phyloP scores from a whole-genome alignment of 2,797 vertebrate genomes.

The Falco cherrug region DNA sequence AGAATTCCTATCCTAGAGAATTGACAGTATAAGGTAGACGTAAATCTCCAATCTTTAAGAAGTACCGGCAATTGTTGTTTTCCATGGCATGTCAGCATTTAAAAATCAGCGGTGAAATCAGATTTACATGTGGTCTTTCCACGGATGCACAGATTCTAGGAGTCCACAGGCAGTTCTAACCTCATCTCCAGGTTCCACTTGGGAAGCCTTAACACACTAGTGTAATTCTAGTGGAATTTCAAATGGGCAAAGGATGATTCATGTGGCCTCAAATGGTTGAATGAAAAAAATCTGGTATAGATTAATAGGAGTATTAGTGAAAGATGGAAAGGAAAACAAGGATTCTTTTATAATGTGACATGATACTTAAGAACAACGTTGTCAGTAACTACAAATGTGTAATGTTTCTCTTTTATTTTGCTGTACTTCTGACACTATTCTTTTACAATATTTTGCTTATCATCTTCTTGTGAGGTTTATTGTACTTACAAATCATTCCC shows the following conservation, averaged over 20 bases:
- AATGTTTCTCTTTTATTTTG: constrained; percentile 44
- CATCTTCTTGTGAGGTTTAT: constrained; percentile 54
- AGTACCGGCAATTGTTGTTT: neutral
- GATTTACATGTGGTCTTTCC: neutral
- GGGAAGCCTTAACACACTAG: neutral
- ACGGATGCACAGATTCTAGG: neutral
- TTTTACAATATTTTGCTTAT: constrained; percentile 43
- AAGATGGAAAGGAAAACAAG: constrained; percentile 51
- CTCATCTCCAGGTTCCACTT: neutral
- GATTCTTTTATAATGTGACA: constrained; percentile 33
- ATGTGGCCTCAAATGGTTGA: neutral
- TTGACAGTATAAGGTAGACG: neutral
- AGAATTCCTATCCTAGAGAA: neutral
- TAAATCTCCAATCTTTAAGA: neutral
- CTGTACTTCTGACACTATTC: constrained; percentile 46
- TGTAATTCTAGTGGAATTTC: neutral
- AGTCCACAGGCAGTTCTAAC: neutral
- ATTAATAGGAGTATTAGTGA: constrained; percentile 55
- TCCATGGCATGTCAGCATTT: neutral
- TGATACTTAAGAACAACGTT: constrained; percentile 21
- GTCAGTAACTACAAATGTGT: constrained; percentile 3
- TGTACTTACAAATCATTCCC: constrained; percentile 63
- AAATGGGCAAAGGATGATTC: neutral
- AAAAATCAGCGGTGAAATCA: neutral
- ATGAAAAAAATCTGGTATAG: constrained; percentile 60